phyloP scores from a whole-genome alignment of 2,888 invertebrate genomes.

The Nephrotoma guestfalica region DNA sequence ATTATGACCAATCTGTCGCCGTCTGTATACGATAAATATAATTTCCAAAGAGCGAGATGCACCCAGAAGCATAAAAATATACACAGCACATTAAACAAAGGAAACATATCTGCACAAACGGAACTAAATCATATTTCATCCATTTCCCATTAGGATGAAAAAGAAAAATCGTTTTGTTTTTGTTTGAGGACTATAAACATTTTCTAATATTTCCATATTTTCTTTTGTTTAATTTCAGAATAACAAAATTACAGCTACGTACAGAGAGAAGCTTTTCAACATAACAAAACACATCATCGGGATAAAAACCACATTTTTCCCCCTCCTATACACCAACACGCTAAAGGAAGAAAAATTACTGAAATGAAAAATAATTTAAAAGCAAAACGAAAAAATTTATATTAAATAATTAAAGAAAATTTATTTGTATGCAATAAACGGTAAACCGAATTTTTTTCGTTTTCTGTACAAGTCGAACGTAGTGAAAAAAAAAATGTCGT shows the following conservation, averaged over 20 bases:
- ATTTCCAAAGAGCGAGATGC: not conserved
- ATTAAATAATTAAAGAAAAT: not conserved
- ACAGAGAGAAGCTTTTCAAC: not conserved
- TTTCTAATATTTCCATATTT: not conserved
- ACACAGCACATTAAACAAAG: not conserved
- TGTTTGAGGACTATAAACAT: not conserved
- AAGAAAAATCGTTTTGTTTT: not conserved
- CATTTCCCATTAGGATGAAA: not conserved
- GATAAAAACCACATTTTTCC: not conserved
- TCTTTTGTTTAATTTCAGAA: not conserved
- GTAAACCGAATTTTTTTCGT: not conserved
- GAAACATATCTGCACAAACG: not conserved
- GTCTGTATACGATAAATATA: not conserved
- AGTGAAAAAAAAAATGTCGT: constrained; percentile 44
- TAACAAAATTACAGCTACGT: not conserved
- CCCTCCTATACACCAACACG: not conserved
- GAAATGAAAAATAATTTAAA: not conserved
- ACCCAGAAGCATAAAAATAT: not conserved
- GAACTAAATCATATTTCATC: not conserved
- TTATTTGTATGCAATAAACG: not conserved
- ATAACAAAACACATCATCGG: not conserved
- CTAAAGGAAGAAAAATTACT: not conserved
- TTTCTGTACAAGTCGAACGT: not conserved
- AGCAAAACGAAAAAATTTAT: not conserved
- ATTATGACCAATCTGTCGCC: not conserved